Evolutionary conservation across 2,797 vertebrate genomes (phyloP).

Genomic region (Threskiornis aethiopicus): DNA sequence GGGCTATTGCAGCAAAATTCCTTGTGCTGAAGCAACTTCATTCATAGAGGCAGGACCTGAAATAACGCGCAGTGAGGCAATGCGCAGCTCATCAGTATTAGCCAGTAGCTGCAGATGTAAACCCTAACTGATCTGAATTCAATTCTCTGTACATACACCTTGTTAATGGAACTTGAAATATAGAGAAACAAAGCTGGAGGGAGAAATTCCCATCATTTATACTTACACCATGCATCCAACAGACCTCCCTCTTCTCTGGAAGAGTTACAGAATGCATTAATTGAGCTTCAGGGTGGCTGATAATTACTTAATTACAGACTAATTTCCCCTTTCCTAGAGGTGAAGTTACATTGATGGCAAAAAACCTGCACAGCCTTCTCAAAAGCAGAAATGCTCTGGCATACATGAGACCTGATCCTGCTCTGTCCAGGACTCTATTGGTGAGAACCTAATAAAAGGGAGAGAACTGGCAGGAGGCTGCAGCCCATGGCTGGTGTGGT

Average conservation of each 20-base stretch:
- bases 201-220: rapidly evolving
- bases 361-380: background rate
- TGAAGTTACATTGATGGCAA: background rate
- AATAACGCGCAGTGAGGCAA: background rate
- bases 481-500: background rate
- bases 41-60: background rate
- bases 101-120: background rate
- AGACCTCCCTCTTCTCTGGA: background rate
- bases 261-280: background rate
- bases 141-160: rapidly evolving
- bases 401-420: rapidly evolving
- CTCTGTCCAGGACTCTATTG: too few relatives aligned
- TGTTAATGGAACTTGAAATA: rapidly evolving
- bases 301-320: conserved; percentile 31
- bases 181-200: background rate
- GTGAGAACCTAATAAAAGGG: background rate
- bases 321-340: conserved; percentile 31
- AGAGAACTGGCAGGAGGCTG: background rate
- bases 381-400: background rate
- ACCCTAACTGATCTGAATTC: background rate
- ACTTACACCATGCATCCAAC: rapidly evolving
- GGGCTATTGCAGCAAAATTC: background rate
- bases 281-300: background rate
- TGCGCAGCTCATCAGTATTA: rapidly evolving
- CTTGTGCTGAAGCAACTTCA: background rate